Evolutionary conservation across 2,888 invertebrate genomes (phyloP), one percentile per base, ranked within the genome.

Genomic region (Cinara cedri): DNA sequence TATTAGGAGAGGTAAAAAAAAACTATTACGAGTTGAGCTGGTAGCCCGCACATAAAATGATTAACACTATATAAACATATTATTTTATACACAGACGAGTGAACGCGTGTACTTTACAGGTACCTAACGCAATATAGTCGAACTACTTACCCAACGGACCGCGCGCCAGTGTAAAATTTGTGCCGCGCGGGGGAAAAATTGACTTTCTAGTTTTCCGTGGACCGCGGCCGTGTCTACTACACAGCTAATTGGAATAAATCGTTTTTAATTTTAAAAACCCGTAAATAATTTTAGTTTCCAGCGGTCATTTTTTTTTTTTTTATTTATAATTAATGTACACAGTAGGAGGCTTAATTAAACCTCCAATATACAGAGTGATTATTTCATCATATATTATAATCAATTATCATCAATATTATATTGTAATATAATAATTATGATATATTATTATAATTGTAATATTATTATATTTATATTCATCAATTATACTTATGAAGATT

Each of bases 131-230:
- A 34, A 34, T 34, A 34, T 34, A 3, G 34, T 63, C 63, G 62
- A 34, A 51, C 74, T 74, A 74, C 74, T 51, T 74, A 60, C 26
- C 46, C 72, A 60, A 46, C 46, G 11, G 74, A 51, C 74, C 74
- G 62, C 19, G n/a, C 49, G 34, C 46, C 16, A 66, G 42, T 44
- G 63, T 16, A 51, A 51, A 51, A 51, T 46, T 46, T 46, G 10
- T 3, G n/a, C 11, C 26, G 63, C 11, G 4, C 14, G 21, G 55
- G 34, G 72, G 42, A 72, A 24, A 71, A n/a, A 46, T 24, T 44
- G 57, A 46, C 57, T 72, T 72, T 72, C 57, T 72, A 57, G 51
- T 51, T 34, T 68, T 68, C 34, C n/a, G 51, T 68, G 51, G 44
- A 44, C 24, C 34, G 34, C 34, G 34, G 34, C 34, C 34, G 34